A percentile compares a stretch with the other conserved stretches of the same genome.
These are phyloP conservation scores for Miniopterus natalensis DNA, from an alignment of 2,113 vertebrate species.

Conservation along the genomic window DNA sequence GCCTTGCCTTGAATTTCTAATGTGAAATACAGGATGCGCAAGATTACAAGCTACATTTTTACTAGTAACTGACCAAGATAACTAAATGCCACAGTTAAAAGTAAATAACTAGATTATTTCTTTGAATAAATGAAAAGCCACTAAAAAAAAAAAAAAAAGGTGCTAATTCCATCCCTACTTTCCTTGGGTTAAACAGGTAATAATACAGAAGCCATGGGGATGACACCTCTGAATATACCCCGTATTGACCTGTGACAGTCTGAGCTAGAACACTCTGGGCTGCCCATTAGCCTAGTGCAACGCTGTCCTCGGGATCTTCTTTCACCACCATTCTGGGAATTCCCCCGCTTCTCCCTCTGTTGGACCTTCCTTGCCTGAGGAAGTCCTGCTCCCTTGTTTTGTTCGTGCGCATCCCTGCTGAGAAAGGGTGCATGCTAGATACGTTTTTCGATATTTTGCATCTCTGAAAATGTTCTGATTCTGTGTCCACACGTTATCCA, in stretches of 20 bases:
- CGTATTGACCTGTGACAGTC: not conserved
- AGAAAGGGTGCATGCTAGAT: not conserved
- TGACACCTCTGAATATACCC: accelerated
- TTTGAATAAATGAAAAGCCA: not conserved
- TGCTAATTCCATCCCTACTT: not conserved
- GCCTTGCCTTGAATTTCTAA: not conserved
- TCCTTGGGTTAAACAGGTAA: not conserved
- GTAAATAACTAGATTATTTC: not conserved
- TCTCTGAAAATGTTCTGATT: not conserved
- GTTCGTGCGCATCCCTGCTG: not conserved
- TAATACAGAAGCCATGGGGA: not conserved
- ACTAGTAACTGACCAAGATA: not conserved
- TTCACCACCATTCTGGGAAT: not conserved
- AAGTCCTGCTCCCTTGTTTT: not conserved
- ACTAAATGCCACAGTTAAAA: not conserved
- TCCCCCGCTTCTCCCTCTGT: not conserved
- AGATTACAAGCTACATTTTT: not conserved
- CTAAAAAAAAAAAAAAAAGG: not conserved
- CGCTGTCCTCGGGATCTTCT: not conserved
- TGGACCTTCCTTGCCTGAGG: not conserved
- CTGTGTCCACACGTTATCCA: not conserved
- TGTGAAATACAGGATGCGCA: not conserved
- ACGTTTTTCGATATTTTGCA: not conserved
- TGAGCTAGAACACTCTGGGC: not conserved
- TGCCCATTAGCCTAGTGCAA: not conserved